Percentiles rank a stretch among this genome's conserved stretches.
phyloP scores from a whole-genome alignment of 2,888 invertebrate genomes.

The Diarsia rubi region DNA sequence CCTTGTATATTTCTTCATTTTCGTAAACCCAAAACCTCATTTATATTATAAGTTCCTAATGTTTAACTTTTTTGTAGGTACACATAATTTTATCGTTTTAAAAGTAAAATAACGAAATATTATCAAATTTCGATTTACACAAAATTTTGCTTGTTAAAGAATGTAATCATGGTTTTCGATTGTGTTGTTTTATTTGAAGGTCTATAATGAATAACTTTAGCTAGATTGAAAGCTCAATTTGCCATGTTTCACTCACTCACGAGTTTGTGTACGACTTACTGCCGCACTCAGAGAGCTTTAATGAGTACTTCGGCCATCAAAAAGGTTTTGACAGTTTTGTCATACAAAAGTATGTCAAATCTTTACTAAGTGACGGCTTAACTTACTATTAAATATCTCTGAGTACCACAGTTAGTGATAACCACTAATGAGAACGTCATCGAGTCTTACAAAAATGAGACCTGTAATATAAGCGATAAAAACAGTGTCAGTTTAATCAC shows the following conservation, averaged over 20 bases:
- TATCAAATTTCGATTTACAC: background rate
- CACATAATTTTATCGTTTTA: background rate
- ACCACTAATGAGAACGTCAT: background rate
- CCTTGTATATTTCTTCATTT: constrained; percentile 26
- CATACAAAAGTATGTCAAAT: too few species aligned
- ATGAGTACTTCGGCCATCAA: too few species aligned
- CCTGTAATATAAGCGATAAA: background rate
- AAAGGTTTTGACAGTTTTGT: too few species aligned
- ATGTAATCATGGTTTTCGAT: background rate
- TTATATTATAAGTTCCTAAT: constrained; percentile 29
- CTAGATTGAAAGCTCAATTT: background rate
- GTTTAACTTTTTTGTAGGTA: background rate
- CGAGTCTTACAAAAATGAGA: background rate
- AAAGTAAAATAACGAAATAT: constrained; percentile 10
- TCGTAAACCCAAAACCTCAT: constrained; percentile 21
- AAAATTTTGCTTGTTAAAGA: background rate
- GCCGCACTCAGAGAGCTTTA: too few species aligned
- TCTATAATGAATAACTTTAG: too few species aligned
- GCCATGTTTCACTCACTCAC: background rate
- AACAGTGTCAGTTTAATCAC: background rate
- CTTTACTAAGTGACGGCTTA: too few species aligned
- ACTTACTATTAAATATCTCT: too few species aligned
- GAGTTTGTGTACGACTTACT: background rate
- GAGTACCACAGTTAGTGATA: too few species aligned
- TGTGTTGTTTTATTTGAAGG: background rate